Percentiles rank a stretch among this genome's conserved stretches.
Evolutionary conservation across 1,140 invertebrate species (phyloP).

Genomic region (Capitella teleta): DNA sequence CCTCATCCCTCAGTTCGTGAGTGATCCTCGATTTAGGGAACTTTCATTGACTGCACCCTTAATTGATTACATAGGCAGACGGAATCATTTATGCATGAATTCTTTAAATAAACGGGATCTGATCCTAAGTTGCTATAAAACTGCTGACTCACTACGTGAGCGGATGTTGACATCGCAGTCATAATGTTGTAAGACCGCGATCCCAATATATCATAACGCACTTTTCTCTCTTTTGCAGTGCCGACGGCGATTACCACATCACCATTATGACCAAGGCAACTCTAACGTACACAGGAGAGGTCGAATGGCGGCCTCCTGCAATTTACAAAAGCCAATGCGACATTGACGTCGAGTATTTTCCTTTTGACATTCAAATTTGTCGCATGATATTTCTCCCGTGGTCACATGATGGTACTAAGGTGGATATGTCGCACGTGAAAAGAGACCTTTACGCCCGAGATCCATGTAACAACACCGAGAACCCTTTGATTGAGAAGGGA

Average conservation of each 20-base stretch:
- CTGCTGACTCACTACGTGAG: too few species aligned
- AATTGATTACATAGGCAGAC: too few species aligned
- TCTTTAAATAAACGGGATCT: too few species aligned
- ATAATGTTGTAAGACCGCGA: too few species aligned
- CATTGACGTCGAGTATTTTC: conserved; percentile 77
- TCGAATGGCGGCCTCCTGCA: conserved; percentile 91
- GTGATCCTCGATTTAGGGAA: too few species aligned
- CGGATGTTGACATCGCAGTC: background rate
- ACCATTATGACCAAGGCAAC: conserved; percentile 49
- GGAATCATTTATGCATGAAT: too few species aligned
- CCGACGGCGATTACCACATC: conserved; percentile 48
- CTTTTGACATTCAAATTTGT: conserved; percentile 86
- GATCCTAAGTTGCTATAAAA: too few species aligned
- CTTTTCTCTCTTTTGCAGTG: conserved; percentile 35
- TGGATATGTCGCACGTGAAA: conserved; percentile 97
- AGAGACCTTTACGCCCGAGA: conserved; percentile 67
- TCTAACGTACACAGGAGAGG: conserved; percentile 71
- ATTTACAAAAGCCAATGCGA: conserved; percentile 99
- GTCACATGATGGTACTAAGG: conserved; percentile 54
- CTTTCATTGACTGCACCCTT: too few species aligned
- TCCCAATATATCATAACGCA: too few species aligned
- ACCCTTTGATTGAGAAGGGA: too few species aligned
- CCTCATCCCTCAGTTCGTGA: too few species aligned
- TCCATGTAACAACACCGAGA: too few species aligned
- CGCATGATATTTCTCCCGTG: conserved; percentile 78